Evolutionary conservation across 2,888 invertebrate species (phyloP).

Genomic region (Tenthredo notha): DNA sequence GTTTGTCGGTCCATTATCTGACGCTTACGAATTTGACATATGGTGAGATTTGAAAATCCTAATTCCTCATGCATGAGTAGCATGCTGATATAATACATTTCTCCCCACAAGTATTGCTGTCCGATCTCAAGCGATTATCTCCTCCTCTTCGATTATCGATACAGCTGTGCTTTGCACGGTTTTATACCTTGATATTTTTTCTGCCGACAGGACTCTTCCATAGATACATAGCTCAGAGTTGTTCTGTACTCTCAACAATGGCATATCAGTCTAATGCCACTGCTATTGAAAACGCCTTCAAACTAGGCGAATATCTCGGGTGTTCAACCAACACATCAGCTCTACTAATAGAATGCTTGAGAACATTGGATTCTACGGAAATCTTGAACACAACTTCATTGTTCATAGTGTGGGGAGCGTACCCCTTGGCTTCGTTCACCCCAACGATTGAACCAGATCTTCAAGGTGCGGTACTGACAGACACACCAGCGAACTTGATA

Average conservation of each 20-base stretch:
- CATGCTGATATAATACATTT: background rate
- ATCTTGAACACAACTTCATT: background rate
- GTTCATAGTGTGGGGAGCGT: constrained; percentile 4
- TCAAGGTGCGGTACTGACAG: constrained; percentile 61
- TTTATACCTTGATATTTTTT: background rate
- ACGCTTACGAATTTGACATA: constrained; percentile 61
- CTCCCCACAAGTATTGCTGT: background rate
- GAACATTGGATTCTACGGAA: constrained; percentile 39
- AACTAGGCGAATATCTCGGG: constrained; percentile 59
- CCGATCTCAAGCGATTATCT: background rate
- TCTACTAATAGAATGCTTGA: constrained; percentile 60
- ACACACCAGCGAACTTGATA: constrained; percentile 56
- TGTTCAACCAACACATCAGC: constrained; percentile 15
- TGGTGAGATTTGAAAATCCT: constrained; percentile 43
- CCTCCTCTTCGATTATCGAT: background rate
- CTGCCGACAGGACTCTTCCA: constrained; percentile 67
- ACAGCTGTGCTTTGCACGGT: background rate
- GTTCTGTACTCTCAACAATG: constrained; percentile 61
- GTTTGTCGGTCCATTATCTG: constrained; percentile 61
- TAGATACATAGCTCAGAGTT: constrained; percentile 68
- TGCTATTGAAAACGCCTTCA: constrained; percentile 63
- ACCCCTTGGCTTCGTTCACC: constrained; percentile 55
- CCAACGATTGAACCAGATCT: constrained; percentile 61
- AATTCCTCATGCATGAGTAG: background rate
- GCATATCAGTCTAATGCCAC: constrained; percentile 58